Conservation (phyloP, 2,113 vertebrate genomes). For the Noturus placidus region DNA sequence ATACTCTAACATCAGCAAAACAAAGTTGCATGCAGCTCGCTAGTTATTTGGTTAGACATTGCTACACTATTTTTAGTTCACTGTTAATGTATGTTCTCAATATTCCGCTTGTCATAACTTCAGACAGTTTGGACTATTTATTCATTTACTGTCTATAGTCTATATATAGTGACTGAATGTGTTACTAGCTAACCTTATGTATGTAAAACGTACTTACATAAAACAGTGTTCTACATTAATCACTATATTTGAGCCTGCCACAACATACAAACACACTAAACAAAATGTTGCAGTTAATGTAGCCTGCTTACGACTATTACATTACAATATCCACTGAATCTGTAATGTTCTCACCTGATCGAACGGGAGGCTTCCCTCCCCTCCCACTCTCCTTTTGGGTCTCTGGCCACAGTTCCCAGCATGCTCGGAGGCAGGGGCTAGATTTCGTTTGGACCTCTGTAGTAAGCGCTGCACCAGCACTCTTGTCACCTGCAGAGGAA, state of each 20-base stretch:
- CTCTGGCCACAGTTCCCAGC: conserved; percentile 71
- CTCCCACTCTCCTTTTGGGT: conserved; percentile 71
- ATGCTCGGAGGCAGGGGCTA: conserved; percentile 67
- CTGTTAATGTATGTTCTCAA: background rate
- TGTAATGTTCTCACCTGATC: conserved; percentile 68
- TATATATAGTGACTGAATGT: background rate
- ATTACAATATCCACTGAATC: background rate
- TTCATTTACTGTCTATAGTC: background rate
- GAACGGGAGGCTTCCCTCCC: conserved; percentile 62
- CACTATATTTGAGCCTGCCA: background rate
- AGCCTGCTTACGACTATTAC: background rate
- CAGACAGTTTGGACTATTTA: background rate
- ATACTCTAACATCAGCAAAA: no score
- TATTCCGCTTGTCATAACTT: background rate
- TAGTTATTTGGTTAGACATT: background rate
- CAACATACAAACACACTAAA: no score
- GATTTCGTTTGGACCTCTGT: conserved; percentile 85
- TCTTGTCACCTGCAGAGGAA: conserved; percentile 75
- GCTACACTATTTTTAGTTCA: background rate
- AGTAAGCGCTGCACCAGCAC: conserved; percentile 88
- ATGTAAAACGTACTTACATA: background rate
- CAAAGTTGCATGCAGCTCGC: background rate
- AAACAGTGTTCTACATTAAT: background rate
- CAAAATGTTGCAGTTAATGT: background rate
- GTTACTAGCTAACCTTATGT: background rate